Percentiles rank a stretch among this genome's conserved stretches.
Evolutionary conservation across 2,888 invertebrate species (phyloP).

Genomic region (Meandrusa payeni): DNA sequence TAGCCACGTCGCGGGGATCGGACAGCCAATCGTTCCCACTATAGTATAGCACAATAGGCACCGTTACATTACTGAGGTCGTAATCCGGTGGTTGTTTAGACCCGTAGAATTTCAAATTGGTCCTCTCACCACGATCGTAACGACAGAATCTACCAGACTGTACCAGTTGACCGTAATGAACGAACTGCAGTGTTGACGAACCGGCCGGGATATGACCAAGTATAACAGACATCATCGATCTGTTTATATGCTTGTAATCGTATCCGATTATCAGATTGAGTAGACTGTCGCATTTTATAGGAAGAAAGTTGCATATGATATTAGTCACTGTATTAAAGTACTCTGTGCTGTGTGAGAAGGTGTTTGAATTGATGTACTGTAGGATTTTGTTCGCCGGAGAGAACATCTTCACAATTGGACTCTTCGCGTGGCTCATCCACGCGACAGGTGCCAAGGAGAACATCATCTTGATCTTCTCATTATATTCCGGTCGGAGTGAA

Average conservation of each 20-base stretch:
- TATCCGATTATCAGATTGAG: conserved; percentile 45
- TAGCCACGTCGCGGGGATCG: conserved; percentile 68
- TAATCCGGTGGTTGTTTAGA: conserved; percentile 52
- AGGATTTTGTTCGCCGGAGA: conserved; percentile 42
- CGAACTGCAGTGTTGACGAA: conserved; percentile 72
- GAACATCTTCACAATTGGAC: conserved; percentile 49
- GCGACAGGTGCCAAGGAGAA: conserved; percentile 81
- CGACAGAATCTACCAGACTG: conserved; percentile 53
- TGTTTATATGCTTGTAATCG: conserved; percentile 41
- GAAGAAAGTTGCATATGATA: conserved; percentile 41
- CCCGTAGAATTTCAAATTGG: conserved; percentile 66
- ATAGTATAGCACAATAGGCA: conserved; percentile 54
- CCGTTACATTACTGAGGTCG: conserved; percentile 41
- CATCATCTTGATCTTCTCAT: conserved; percentile 76
- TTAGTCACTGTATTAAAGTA: conserved; percentile 44
- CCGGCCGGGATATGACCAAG: conserved; percentile 82
- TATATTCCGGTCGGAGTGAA: conserved; percentile 77
- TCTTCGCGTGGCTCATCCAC: conserved; percentile 67
- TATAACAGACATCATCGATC: conserved; percentile 80
- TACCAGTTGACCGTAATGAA: conserved; percentile 63
- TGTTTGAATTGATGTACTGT: conserved; percentile 41
- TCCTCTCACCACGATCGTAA: conserved; percentile 47
- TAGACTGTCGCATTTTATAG: conserved; percentile 44
- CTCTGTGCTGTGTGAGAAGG: conserved; percentile 41
- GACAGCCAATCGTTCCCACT: conserved; percentile 70